Evolutionary conservation across 2,888 invertebrate genomes (phyloP).

Genomic region (Tholera decimalis): DNA sequence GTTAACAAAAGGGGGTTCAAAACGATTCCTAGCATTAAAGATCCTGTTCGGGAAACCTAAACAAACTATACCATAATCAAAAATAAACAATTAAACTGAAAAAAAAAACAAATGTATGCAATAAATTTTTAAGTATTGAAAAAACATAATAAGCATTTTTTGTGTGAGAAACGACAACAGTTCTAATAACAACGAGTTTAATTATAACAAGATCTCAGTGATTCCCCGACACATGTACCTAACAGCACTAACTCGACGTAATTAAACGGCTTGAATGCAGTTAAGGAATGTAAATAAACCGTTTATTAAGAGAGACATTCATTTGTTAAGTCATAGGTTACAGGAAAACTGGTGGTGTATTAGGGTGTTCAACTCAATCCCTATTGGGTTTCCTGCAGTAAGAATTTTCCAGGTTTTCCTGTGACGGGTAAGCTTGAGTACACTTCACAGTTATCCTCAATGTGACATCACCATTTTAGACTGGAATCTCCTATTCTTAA

Average conservation of each 20-base stretch:
- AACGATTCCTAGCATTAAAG: too few species aligned
- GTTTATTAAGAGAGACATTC: constrained; percentile 37
- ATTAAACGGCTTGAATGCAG: not conserved
- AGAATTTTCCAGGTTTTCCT: constrained; percentile 12
- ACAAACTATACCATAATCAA: too few species aligned
- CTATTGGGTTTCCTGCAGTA: constrained; percentile 21
- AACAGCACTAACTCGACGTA: not conserved
- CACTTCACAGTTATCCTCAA: not conserved
- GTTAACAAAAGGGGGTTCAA: too few species aligned
- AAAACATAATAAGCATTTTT: too few species aligned
- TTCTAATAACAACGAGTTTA: not conserved
- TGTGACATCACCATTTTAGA: not conserved
- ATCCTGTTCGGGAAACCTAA: too few species aligned
- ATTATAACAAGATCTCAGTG: constrained; percentile 17
- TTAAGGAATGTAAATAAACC: constrained; percentile 21
- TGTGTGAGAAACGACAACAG: too few species aligned
- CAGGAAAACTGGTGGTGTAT: constrained; percentile 19
- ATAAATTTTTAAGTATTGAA: too few species aligned
- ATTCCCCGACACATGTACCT: constrained; percentile 8
- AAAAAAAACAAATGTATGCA: too few species aligned
- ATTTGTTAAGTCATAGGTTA: constrained; percentile 9
- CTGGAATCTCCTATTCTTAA: not conserved
- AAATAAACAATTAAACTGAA: too few species aligned
- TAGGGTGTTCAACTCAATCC: not conserved
- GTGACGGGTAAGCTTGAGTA: not conserved